Evolutionary conservation across 2,113 vertebrate genomes (phyloP).

Genomic region (Aspiorhynchus laticeps): DNA sequence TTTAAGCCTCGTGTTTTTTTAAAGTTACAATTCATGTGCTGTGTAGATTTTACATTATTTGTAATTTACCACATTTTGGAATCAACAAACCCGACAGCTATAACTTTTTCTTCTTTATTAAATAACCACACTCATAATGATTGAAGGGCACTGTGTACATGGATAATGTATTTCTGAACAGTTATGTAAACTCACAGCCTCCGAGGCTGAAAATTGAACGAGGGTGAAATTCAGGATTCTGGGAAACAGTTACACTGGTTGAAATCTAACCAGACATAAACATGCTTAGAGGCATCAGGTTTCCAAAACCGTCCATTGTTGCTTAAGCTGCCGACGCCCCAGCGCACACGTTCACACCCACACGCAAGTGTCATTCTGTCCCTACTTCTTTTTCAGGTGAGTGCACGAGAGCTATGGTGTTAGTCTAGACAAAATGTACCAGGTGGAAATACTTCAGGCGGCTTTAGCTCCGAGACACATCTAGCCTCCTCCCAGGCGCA

Average conservation of each 20-base stretch:
- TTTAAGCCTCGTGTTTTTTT: background rate
- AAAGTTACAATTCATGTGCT: background rate
- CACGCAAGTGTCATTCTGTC: conserved; percentile 53
- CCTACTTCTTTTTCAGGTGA: conserved; percentile 57
- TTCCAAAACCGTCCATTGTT: conserved; percentile 64
- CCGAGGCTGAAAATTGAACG: conserved; percentile 60
- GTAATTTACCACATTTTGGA: background rate
- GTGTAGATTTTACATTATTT: background rate
- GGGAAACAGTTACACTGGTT: conserved; percentile 47
- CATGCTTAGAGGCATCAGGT: conserved; percentile 47
- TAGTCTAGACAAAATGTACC: conserved; percentile 70
- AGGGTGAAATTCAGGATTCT: conserved; percentile 41
- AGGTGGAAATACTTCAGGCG: conserved; percentile 58
- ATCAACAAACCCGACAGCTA: background rate
- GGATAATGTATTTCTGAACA: conserved; percentile 56
- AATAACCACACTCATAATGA: conserved; percentile 13
- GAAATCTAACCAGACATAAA: conserved; percentile 61
- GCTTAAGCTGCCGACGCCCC: conserved; percentile 42
- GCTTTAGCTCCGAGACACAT: conserved; percentile 9
- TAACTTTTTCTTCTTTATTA: background rate
- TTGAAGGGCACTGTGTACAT: conserved; percentile 13
- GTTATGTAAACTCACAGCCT: conserved; percentile 33
- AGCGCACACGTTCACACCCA: conserved; percentile 54
- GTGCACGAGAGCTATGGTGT: conserved; percentile 63
- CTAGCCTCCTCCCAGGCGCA: conserved; percentile 15